These are phyloP conservation scores for Brienomyrus brachyistius DNA, from an alignment of 2,113 vertebrate species.

Conservation along the genomic window DNA sequence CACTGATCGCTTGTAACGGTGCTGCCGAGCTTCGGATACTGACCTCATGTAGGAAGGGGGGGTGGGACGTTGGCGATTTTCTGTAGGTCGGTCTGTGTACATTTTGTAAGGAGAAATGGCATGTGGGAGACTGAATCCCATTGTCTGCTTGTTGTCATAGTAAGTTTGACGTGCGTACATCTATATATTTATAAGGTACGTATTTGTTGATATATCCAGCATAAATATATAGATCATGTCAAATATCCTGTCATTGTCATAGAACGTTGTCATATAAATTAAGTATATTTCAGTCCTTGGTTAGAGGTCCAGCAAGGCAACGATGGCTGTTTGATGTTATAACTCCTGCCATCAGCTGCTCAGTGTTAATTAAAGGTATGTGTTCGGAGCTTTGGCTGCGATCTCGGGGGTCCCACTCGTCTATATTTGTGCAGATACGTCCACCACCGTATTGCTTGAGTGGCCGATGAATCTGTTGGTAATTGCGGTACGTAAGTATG, in stretches of 20 bases:
- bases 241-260: background rate
- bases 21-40: background rate
- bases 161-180: background rate
- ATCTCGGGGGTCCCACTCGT: background rate
- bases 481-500: background rate
- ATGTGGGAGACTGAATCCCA: background rate
- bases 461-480: background rate
- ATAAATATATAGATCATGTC: slow-evolving; percentile 11
- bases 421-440: background rate
- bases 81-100: background rate
- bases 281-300: background rate
- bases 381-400: background rate
- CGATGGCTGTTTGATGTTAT: background rate
- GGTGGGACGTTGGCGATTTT: background rate
- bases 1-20: background rate
- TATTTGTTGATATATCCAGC: slow-evolving; percentile 11
- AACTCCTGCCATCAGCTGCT: background rate
- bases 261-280: background rate
- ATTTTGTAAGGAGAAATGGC: background rate
- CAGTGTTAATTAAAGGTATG: background rate
- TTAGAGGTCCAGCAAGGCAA: background rate
- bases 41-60: background rate
- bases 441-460: background rate
- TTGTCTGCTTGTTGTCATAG: background rate
- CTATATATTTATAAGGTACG: background rate